Conservation (phyloP, 2,888 invertebrate genomes). For the Volucella bombylans region DNA sequence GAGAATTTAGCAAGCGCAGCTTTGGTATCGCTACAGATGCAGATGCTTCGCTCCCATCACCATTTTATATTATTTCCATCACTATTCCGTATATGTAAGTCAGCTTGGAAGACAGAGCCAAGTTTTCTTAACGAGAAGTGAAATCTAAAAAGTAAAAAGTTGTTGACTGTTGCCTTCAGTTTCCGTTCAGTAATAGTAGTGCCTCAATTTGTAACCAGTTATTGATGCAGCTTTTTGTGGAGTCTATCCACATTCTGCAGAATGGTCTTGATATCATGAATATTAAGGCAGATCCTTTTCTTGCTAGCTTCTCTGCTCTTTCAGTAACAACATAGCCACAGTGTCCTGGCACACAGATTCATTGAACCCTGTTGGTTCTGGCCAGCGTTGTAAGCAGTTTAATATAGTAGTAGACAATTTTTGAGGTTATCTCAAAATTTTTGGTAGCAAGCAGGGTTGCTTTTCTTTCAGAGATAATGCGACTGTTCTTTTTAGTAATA, state of each 20-base stretch:
- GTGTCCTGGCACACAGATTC: neutral
- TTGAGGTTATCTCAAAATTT: neutral
- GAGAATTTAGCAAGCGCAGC: no score
- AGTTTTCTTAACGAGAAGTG: no score
- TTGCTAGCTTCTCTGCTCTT: neutral
- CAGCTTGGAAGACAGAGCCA: no score
- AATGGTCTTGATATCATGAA: neutral
- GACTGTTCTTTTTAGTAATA: neutral
- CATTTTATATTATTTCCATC: no score
- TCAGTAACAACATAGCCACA: neutral
- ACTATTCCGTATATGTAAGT: no score
- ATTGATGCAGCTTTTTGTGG: neutral
- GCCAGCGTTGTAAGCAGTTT: neutral
- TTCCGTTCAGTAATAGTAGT: no score
- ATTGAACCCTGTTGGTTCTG: neutral
- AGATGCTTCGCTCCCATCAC: no score
- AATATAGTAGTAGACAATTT: neutral
- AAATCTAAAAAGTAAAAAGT: no score
- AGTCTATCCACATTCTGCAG: neutral
- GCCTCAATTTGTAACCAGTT: no score
- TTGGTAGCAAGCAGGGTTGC: neutral
- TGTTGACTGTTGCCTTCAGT: no score
- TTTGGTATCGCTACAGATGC: no score
- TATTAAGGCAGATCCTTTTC: neutral
- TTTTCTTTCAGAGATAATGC: neutral